Percentiles rank a stretch among this genome's conserved stretches.
phyloP scores from a whole-genome alignment of 2,113 vertebrate genomes.

The Seriola dumerili region DNA sequence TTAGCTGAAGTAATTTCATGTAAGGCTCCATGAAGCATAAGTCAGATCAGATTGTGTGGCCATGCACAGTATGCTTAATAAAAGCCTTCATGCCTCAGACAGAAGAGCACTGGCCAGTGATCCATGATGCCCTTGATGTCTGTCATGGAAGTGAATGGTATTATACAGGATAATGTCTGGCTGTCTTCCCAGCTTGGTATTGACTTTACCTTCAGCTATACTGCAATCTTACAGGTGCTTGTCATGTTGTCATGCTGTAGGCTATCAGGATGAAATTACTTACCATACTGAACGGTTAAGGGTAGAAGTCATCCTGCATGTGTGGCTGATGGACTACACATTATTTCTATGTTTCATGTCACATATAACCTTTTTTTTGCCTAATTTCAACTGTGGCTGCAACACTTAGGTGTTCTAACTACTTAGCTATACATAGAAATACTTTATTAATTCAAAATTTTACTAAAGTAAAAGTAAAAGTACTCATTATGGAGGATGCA shows the following conservation, averaged over 20 bases:
- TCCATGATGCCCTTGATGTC: conserved; percentile 47
- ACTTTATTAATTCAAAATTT: too few species aligned
- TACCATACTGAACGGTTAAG: conserved; percentile 1
- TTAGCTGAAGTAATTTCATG: not conserved
- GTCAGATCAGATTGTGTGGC: not conserved
- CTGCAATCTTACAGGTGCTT: conserved; percentile 34
- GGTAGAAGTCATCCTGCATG: not conserved
- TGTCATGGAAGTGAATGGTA: conserved; percentile 50
- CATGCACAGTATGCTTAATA: conserved; percentile 32
- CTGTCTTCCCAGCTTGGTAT: conserved; percentile 45
- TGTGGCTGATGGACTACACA: not conserved
- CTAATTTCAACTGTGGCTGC: not conserved
- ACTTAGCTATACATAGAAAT: too few species aligned
- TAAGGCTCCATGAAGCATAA: not conserved
- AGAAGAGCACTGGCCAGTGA: conserved; percentile 39
- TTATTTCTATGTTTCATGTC: not conserved
- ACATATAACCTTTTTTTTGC: too few species aligned
- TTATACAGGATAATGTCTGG: conserved; percentile 48
- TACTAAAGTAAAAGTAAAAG: not conserved
- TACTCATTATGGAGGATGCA: not conserved
- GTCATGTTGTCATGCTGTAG: conserved; percentile 15
- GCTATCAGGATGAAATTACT: conserved; percentile 30
- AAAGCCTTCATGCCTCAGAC: conserved; percentile 23
- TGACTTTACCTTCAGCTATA: conserved; percentile 45
- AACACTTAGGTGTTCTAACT: too few species aligned